phyloP scores from a whole-genome alignment of 1,140 invertebrate species.

The Drosophila punjabiensis region DNA sequence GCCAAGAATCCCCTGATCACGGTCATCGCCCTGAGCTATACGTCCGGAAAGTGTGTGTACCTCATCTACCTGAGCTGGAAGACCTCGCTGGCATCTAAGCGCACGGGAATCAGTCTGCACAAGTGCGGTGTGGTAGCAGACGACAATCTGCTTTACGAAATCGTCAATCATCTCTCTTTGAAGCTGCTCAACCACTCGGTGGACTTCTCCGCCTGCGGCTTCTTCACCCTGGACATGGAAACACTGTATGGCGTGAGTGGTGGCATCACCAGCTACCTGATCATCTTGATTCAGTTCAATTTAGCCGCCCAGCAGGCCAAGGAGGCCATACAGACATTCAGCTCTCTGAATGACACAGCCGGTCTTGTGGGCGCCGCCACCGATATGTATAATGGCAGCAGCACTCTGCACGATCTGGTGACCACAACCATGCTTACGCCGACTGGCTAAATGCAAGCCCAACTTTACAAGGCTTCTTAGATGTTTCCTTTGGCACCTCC shows the following conservation, averaged over 20 bases:
- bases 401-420: slow-evolving; percentile 41
- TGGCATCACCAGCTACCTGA: slow-evolving; percentile 84
- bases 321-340: slow-evolving; percentile 73
- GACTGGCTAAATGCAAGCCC: slow-evolving; percentile 22
- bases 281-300: slow-evolving; percentile 85
- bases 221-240: slow-evolving; percentile 84
- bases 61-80: slow-evolving; percentile 84
- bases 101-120: slow-evolving; percentile 81
- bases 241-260: slow-evolving; percentile 83
- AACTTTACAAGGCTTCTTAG: not conserved
- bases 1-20: slow-evolving; percentile 80
- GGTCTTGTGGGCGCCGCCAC: slow-evolving; percentile 64
- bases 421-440: slow-evolving; percentile 68
- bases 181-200: slow-evolving; percentile 84
- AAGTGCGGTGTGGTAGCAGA: slow-evolving; percentile 82
- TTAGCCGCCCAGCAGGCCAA: slow-evolving; percentile 83
- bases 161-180: slow-evolving; percentile 83
- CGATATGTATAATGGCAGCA: slow-evolving; percentile 58
- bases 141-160: slow-evolving; percentile 82
- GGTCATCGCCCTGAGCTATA: slow-evolving; percentile 71
- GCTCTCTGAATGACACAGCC: slow-evolving; percentile 67
- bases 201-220: slow-evolving; percentile 84
- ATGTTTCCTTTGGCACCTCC: slow-evolving; percentile 28
- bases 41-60: slow-evolving; percentile 82
- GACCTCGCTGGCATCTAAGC: slow-evolving; percentile 80